Conservation (phyloP, 2,888 invertebrate species). For the Mamestra brassicae region DNA sequence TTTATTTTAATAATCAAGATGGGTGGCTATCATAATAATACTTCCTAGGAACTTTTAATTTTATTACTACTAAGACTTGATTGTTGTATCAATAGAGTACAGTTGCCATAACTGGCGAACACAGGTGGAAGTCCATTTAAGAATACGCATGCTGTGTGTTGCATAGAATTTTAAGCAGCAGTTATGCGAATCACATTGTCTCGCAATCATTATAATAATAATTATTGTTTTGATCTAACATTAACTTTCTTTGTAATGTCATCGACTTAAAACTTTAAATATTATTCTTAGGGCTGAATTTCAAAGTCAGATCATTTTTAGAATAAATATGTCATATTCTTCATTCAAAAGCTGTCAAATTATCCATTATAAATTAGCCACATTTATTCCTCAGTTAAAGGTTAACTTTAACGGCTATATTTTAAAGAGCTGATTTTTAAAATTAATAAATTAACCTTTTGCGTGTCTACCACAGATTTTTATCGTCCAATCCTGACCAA, state of each 20-base stretch:
- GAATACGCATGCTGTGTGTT: conserved; percentile 4
- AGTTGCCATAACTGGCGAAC: conserved; percentile 42
- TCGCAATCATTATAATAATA: conserved; percentile 30
- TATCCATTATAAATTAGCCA: too few relatives aligned
- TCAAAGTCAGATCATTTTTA: too few relatives aligned
- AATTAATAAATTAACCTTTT: too few relatives aligned
- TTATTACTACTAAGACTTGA: conserved; percentile 15
- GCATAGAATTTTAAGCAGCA: conserved; percentile 52
- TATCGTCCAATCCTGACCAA: too few relatives aligned
- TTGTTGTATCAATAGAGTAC: conserved; percentile 36
- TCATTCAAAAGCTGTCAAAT: too few relatives aligned
- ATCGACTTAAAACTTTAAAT: not conserved
- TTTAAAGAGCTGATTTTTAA: too few relatives aligned
- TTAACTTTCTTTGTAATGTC: conserved; percentile 45
- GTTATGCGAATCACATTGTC: conserved; percentile 46
- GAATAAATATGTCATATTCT: too few relatives aligned
- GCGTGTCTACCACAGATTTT: too few relatives aligned
- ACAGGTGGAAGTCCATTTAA: conserved; percentile 53
- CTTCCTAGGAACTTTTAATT: conserved; percentile 23
- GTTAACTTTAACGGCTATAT: too few relatives aligned
- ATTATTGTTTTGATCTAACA: conserved; percentile 14
- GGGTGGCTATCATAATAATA: conserved; percentile 6
- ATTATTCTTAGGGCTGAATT: not conserved
- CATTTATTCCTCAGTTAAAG: too few relatives aligned
- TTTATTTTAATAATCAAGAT: not conserved